These are phyloP conservation scores for Scomber japonicus DNA, from an alignment of 2,113 vertebrate species.

Conservation along the genomic window DNA sequence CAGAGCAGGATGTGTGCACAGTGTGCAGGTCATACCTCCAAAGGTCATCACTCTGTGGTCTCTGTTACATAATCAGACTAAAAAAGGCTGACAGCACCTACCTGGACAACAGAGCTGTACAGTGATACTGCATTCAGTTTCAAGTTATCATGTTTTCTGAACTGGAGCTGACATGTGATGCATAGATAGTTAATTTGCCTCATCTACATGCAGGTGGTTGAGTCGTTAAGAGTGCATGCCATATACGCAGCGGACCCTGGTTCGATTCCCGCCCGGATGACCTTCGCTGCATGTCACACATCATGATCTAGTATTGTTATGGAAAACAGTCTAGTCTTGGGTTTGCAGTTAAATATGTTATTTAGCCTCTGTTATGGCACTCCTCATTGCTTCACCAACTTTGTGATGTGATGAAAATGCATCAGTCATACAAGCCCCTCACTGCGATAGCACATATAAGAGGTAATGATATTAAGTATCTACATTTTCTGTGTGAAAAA, in stretches of 20 bases:
- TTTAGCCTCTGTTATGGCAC: neutral
- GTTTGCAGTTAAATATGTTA: neutral
- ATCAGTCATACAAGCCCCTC: neutral
- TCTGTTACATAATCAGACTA: constrained; percentile 64
- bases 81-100: constrained; percentile 34
- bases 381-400: too few relatives aligned
- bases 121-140: neutral
- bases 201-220: neutral
- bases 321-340: neutral
- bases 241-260: too few relatives aligned
- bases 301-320: neutral
- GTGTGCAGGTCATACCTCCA: constrained; percentile 52
- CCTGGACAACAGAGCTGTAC: constrained; percentile 30
- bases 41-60: constrained; percentile 63
- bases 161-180: constrained; percentile 2
- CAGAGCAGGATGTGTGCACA: constrained; percentile 74
- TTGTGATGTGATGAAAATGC: too few relatives aligned
- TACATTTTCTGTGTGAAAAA: too few relatives aligned
- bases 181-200: neutral
- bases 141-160: neutral
- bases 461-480: too few relatives aligned
- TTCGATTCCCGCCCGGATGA: too few relatives aligned
- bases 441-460: too few relatives aligned
- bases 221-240: too few relatives aligned
- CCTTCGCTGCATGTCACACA: too few relatives aligned